Conservation (phyloP, 2,888 invertebrate species). For the Pachydiplax longipennis region DNA sequence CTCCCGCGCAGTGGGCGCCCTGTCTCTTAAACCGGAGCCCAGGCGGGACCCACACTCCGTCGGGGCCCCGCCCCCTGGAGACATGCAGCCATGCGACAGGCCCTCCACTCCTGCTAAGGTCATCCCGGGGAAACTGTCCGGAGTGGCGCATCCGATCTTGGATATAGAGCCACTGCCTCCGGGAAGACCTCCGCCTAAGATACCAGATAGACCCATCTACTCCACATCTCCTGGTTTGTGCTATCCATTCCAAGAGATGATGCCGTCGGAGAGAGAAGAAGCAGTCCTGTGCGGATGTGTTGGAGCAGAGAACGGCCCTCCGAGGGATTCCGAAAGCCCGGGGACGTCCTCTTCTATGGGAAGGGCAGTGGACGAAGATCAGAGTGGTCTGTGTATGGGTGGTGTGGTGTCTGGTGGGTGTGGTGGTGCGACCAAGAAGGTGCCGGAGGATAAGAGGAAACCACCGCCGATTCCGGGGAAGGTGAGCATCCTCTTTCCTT, state of each 20-base stretch:
- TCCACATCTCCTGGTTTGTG: neutral
- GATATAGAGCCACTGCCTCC: neutral
- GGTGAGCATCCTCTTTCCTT: neutral
- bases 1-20: slow-evolving; percentile 17
- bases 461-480: neutral
- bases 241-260: neutral
- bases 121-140: neutral
- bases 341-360: neutral
- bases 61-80: neutral
- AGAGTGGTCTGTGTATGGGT: neutral
- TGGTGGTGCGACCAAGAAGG: slow-evolving; percentile 2
- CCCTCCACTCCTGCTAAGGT: neutral
- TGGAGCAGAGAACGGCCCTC: neutral
- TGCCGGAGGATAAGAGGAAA: neutral
- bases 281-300: neutral
- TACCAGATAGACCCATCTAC: neutral
- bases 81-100: neutral
- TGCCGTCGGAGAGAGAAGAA: neutral
- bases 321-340: neutral
- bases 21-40: slow-evolving; percentile 3
- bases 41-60: neutral
- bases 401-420: neutral
- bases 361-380: neutral
- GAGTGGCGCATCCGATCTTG: neutral
- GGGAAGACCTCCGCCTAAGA: neutral